phyloP scores from a whole-genome alignment of 2,888 invertebrate genomes.

The Campoplex nolae region DNA sequence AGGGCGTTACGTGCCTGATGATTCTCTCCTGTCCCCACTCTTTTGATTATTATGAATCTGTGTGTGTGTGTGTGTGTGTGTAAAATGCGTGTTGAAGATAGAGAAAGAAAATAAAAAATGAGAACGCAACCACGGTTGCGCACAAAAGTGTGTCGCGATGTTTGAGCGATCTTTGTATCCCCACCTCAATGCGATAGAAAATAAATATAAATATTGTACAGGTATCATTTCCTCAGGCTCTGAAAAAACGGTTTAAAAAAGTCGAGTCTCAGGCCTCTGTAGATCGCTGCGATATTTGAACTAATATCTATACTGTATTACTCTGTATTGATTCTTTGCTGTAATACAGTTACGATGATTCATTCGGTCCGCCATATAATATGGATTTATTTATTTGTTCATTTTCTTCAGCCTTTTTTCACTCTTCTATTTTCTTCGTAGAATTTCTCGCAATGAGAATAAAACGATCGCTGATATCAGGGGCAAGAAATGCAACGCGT shows the following conservation, averaged over 20 bases:
- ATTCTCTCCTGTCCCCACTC: slow-evolving; percentile 44
- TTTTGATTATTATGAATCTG: slow-evolving; percentile 33
- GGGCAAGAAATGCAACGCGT: not conserved
- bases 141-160: slow-evolving; percentile 70
- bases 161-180: slow-evolving; percentile 54
- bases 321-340: slow-evolving; percentile 46
- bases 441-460: slow-evolving; percentile 13
- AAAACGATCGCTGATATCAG: slow-evolving; percentile 18
- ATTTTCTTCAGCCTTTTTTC: slow-evolving; percentile 8
- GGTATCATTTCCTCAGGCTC: not conserved
- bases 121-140: slow-evolving; percentile 26
- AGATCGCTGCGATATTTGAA: slow-evolving; percentile 20
- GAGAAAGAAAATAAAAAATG: slow-evolving; percentile 31
- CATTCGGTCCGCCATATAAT: slow-evolving; percentile 28
- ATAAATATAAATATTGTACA: not conserved
- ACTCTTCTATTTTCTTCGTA: slow-evolving; percentile 31
- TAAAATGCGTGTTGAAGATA: slow-evolving; percentile 10
- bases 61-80: not conserved
- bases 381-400: slow-evolving; percentile 9
- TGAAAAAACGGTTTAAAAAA: not conserved
- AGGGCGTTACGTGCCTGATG: slow-evolving; percentile 67
- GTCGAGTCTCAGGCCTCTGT: not conserved
- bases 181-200: not conserved
- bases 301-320: slow-evolving; percentile 32
- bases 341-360: slow-evolving; percentile 59